Conservation (phyloP, 1,140 invertebrate species). For the Aphaenogaster rudis region DNA sequence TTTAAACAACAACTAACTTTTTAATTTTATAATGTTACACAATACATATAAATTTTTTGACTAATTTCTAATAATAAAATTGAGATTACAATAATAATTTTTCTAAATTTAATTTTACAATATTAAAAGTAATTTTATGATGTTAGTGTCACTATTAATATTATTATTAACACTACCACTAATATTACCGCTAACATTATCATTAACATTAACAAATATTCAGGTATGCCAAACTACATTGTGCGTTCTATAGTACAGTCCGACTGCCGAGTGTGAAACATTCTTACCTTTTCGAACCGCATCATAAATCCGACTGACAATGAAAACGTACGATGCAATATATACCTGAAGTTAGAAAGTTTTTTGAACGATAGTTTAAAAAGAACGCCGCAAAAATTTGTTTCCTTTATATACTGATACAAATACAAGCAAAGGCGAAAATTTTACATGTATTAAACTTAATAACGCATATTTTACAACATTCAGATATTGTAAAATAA, state of each 20-base stretch:
- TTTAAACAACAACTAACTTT: background rate
- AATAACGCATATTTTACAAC: background rate
- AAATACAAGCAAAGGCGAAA: background rate
- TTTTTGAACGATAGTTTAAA: background rate
- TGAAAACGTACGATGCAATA: background rate
- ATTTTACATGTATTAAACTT: background rate
- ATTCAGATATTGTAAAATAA: background rate
- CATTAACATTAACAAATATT: background rate
- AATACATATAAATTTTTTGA: background rate
- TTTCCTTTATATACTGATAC: background rate
- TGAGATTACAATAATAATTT: background rate
- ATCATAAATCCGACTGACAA: background rate
- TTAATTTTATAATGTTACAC: background rate
- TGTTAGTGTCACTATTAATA: background rate
- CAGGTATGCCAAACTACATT: background rate
- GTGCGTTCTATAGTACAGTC: background rate
- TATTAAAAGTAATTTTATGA: background rate
- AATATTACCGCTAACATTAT: background rate
- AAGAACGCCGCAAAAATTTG: background rate
- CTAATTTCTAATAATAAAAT: slow-evolving; percentile 5
- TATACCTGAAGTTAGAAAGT: slow-evolving; percentile 15
- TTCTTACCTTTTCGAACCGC: slow-evolving; percentile 6
- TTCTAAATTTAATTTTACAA: background rate
- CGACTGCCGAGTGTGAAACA: background rate
- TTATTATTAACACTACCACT: background rate